Evolutionary conservation across 2,113 vertebrate species (phyloP), one percentile per base, ranked within the genome.

Genomic region (Seriola rivoliana): DNA sequence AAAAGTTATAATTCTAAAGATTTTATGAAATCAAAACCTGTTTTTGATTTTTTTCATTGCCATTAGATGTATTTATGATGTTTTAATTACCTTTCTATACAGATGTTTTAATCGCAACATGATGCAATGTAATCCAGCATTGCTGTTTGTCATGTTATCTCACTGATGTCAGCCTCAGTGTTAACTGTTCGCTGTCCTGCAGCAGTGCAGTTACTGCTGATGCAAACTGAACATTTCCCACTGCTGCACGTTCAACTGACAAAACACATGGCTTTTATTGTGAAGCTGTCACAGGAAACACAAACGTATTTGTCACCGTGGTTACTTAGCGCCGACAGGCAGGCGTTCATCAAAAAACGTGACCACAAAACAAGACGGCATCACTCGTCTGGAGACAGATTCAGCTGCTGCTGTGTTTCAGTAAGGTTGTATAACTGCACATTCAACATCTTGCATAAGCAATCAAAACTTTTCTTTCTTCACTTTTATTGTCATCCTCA

Each of bases 401-500:
- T 36, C 19, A 23, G 5, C 16, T 40, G 4, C 8, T 40, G 50
- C 29, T 67, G 7, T 66, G 44, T 66, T 16, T 25, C 8, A 42
- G 40, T 42, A 46, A 3, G 46, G 13, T 23, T 82, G 5, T 72
- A 19, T 54, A 54, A 21, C 1, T 34, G 13, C 3, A 16, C 21
- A 13, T 67, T 40, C 4, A n/a, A 59, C 32, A 52, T 5, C 3
- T 4, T 63, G 17, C 23, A 64, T 7, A 17, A 70, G 9, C 17
- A 62, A 29, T 64, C 66, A 40, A 16, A 1, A 57, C 32, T 55
- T 60, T 38, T n/a, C 8, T 23, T 59, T 23, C 36, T 25, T 32
- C 13, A 21, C 58, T 80, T 82, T 8, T 34, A 9, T 72, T n/a
- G 50, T 55, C 14, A 46, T 44, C 48, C 48, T 57, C 70, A 25